Evolutionary conservation across 2,113 vertebrate species (phyloP).

Genomic region (Syrrhaptes paradoxus): DNA sequence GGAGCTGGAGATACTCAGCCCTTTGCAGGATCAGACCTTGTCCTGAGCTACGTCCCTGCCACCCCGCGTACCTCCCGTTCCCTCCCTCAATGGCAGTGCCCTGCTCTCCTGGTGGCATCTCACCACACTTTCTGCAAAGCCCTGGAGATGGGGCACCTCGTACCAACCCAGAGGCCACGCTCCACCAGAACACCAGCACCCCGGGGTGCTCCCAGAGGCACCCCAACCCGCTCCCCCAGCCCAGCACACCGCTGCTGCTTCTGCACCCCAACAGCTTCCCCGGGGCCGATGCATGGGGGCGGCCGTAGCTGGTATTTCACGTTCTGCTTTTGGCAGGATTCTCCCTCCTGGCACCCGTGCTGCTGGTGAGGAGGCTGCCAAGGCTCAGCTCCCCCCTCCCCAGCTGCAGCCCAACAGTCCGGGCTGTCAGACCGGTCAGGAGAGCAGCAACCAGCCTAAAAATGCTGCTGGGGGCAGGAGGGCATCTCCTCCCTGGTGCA

Average conservation of each 20-base stretch:
- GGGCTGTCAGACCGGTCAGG: not conserved
- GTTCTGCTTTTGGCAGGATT: not conserved
- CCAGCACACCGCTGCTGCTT: not conserved
- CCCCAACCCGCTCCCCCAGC: not conserved
- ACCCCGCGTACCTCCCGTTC: not conserved
- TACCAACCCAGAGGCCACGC: not conserved
- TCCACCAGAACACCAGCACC: not conserved
- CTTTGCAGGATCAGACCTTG: not conserved
- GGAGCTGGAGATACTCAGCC: not conserved
- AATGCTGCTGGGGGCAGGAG: not conserved
- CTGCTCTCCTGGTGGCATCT: not conserved
- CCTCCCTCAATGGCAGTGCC: not conserved
- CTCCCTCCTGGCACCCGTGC: not conserved
- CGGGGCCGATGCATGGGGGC: rapidly evolving
- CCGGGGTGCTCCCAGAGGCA: not conserved
- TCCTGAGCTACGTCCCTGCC: not conserved
- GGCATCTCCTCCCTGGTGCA: not conserved
- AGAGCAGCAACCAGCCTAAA: rapidly evolving
- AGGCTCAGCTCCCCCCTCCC: not conserved
- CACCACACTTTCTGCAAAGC: not conserved
- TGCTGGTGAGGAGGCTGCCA: not conserved
- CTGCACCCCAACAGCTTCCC: not conserved
- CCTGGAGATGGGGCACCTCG: not conserved
- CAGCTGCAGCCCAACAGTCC: not conserved
- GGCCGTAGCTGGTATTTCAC: not conserved